Conservation (phyloP, 2,797 vertebrate genomes). For the Pseudochaenichthys georgianus region DNA sequence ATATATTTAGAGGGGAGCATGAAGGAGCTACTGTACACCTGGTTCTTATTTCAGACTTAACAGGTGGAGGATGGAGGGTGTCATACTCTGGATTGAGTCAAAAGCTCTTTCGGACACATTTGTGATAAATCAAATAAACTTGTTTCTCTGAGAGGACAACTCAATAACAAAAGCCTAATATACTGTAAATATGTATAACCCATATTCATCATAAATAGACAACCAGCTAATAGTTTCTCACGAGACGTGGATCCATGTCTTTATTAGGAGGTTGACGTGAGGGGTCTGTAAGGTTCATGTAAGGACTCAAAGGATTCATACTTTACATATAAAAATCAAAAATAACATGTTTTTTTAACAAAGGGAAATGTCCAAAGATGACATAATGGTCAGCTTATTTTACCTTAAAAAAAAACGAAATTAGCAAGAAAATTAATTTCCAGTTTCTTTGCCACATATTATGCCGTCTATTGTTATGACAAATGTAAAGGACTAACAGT, state of each 20-base stretch:
- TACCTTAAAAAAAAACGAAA: not conserved
- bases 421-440: not conserved
- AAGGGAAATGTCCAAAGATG: not conserved
- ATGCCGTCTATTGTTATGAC: not conserved
- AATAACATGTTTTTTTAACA: not conserved
- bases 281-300: not conserved
- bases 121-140: not conserved
- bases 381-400: not conserved
- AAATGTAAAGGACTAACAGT: not conserved
- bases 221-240: conserved; percentile 6
- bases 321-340: not conserved
- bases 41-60: not conserved
- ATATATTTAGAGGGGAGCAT: not conserved
- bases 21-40: not conserved
- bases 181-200: not conserved
- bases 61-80: not conserved
- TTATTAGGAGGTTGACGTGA: conserved; percentile 5
- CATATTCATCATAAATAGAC: not conserved
- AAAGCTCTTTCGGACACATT: not conserved
- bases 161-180: not conserved
- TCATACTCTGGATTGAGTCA: not conserved
- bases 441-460: not conserved
- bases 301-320: not conserved
- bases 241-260: not conserved
- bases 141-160: not conserved